These are phyloP conservation scores for Hiodon alosoides DNA, from an alignment of 2,113 vertebrate species.

Conservation along the genomic window DNA sequence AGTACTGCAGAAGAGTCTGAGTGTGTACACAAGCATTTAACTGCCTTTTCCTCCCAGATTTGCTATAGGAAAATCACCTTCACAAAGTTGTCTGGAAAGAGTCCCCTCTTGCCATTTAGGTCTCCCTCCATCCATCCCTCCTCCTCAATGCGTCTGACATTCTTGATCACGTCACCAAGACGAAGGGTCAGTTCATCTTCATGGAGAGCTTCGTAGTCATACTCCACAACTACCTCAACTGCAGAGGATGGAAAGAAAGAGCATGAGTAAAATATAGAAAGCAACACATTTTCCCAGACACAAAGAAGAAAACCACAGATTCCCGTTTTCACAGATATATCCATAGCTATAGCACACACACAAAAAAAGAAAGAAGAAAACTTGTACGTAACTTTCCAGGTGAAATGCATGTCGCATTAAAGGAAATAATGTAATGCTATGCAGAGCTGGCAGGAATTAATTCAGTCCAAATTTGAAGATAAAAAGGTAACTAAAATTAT, in stretches of 20 bases:
- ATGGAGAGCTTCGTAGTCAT: constrained; percentile 83
- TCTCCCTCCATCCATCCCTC: constrained; percentile 97
- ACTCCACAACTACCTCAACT: constrained; percentile 92
- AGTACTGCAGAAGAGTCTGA: too few relatives aligned
- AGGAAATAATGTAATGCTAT: too few relatives aligned
- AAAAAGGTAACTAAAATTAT: too few relatives aligned
- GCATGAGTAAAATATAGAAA: background rate
- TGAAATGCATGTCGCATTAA: too few relatives aligned
- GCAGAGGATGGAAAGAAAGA: background rate
- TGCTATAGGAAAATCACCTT: constrained; percentile 66
- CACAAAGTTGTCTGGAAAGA: constrained; percentile 97
- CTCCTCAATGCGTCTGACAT: constrained; percentile 82
- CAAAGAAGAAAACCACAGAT: too few relatives aligned
- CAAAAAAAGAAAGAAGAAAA: too few relatives aligned
- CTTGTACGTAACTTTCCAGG: too few relatives aligned
- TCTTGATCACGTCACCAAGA: constrained; percentile 83
- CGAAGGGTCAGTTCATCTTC: constrained; percentile 89
- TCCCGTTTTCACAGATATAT: too few relatives aligned
- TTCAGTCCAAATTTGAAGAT: too few relatives aligned
- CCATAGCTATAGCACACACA: too few relatives aligned
- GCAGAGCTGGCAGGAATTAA: too few relatives aligned
- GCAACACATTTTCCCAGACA: background rate
- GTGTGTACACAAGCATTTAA: too few relatives aligned
- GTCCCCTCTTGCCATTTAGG: constrained; percentile 78
- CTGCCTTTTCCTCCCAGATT: background rate